Conservation (phyloP, 2,113 vertebrate species). For the Poecilia latipinna region DNA sequence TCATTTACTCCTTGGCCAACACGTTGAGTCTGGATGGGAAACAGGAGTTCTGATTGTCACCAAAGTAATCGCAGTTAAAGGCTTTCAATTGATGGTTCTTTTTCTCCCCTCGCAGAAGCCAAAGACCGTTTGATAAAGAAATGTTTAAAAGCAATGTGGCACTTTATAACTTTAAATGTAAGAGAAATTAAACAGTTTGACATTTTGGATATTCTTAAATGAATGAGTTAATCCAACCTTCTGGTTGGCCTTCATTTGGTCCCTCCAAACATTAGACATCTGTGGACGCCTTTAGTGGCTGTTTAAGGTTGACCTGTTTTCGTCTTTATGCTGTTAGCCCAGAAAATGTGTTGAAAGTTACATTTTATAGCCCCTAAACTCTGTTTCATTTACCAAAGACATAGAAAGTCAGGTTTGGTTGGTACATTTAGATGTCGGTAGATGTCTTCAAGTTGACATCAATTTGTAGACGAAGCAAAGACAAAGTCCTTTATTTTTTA, state of each 20-base stretch:
- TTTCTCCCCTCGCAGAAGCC: neutral
- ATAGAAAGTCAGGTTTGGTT: neutral
- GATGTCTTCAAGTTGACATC: too few relatives aligned
- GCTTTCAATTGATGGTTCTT: neutral
- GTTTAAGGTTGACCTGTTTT: too few relatives aligned
- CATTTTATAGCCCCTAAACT: neutral
- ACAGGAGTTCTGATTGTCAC: constrained; percentile 40
- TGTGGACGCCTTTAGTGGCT: too few relatives aligned
- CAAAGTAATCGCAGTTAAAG: neutral
- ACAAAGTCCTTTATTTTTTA: too few relatives aligned
- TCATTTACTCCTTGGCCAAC: constrained; percentile 82
- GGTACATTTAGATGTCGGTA: neutral
- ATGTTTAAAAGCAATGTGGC: neutral
- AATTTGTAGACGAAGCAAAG: too few relatives aligned
- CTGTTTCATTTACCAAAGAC: neutral
- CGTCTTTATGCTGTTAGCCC: too few relatives aligned
- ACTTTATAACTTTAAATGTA: neutral
- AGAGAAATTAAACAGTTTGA: neutral
- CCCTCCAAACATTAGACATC: too few relatives aligned
- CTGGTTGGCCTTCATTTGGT: neutral
- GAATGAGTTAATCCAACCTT: neutral
- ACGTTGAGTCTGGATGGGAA: constrained; percentile 51
- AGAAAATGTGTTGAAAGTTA: too few relatives aligned
- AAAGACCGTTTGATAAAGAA: neutral
- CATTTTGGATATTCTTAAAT: neutral